phyloP scores from a whole-genome alignment of 1,140 invertebrate genomes.

The Diabrotica virgifera region DNA sequence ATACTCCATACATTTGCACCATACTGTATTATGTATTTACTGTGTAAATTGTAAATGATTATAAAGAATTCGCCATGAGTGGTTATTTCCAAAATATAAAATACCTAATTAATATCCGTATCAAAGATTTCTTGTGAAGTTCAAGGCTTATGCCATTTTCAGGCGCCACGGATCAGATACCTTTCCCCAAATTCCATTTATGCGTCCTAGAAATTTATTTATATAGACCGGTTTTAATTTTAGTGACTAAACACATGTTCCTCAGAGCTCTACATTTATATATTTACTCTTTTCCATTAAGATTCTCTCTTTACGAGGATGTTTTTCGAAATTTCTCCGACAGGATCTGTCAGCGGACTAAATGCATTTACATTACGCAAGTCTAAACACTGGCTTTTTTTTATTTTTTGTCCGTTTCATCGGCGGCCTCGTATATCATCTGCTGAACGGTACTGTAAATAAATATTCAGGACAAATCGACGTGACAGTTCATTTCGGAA shows the following conservation, averaged over 20 bases:
- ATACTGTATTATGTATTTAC: too few species aligned
- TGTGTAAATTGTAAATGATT: too few species aligned
- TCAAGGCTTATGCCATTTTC: too few species aligned
- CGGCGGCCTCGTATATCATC: not conserved
- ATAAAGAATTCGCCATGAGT: too few species aligned
- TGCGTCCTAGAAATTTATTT: not conserved
- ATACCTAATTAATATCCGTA: too few species aligned
- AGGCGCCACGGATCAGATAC: too few species aligned
- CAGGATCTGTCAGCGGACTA: constrained; percentile 17
- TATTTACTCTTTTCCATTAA: not conserved
- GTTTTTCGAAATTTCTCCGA: not conserved
- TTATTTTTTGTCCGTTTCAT: not conserved
- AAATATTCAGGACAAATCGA: not conserved
- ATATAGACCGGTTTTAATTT: not conserved
- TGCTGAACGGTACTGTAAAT: not conserved
- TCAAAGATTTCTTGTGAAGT: too few species aligned
- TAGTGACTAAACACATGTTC: constrained; percentile 1
- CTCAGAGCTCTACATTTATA: not conserved
- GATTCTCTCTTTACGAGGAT: not conserved
- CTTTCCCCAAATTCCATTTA: too few species aligned
- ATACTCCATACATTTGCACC: too few species aligned
- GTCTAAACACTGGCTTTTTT: constrained; percentile 12
- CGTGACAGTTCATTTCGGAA: not conserved
- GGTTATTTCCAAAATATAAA: too few species aligned
- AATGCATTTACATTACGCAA: constrained; percentile 21